Evolutionary conservation across 2,888 invertebrate genomes (phyloP).

Genomic region (Metalampra italica): DNA sequence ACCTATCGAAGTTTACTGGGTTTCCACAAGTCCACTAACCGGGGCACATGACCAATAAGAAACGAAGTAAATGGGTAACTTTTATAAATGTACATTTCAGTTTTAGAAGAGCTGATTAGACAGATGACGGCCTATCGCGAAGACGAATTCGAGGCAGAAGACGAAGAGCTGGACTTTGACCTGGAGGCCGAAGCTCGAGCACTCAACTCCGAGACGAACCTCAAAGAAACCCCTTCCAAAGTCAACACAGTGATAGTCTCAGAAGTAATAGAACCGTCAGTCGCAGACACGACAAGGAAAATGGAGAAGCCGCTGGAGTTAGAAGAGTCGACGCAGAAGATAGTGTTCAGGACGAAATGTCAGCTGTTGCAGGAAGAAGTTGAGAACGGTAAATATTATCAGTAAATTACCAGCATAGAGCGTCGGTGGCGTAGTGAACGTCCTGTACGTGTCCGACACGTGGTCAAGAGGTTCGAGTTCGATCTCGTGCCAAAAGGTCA

Average conservation of each 20-base stretch:
- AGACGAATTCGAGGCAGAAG: conserved; percentile 71
- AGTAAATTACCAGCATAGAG: no score
- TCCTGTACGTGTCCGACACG: no score
- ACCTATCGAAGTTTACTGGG: no score
- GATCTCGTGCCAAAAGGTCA: no score
- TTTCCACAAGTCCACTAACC: no score
- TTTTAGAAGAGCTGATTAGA: conserved; percentile 84
- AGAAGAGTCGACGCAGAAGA: conserved; percentile 44
- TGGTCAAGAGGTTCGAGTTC: no score
- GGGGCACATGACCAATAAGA: no score
- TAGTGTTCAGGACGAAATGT: conserved; percentile 73
- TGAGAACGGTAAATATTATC: conserved; percentile 48
- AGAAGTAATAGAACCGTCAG: conserved; percentile 54
- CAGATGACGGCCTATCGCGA: conserved; percentile 79
- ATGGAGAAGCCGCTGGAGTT: conserved; percentile 39
- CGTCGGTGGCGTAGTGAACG: no score
- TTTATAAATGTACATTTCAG: conserved; percentile 35
- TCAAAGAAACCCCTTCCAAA: conserved; percentile 14
- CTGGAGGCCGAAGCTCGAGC: conserved; percentile 2
- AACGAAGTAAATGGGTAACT: no score
- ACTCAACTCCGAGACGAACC: conserved; percentile 18
- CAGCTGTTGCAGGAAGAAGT: conserved; percentile 71
- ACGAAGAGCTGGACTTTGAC: conserved; percentile 65
- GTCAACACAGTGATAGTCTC: conserved; percentile 36
- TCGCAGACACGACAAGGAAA: conserved; percentile 48